phyloP scores from a whole-genome alignment of 2,113 vertebrate genomes.

The Pycnonotus jocosus region DNA sequence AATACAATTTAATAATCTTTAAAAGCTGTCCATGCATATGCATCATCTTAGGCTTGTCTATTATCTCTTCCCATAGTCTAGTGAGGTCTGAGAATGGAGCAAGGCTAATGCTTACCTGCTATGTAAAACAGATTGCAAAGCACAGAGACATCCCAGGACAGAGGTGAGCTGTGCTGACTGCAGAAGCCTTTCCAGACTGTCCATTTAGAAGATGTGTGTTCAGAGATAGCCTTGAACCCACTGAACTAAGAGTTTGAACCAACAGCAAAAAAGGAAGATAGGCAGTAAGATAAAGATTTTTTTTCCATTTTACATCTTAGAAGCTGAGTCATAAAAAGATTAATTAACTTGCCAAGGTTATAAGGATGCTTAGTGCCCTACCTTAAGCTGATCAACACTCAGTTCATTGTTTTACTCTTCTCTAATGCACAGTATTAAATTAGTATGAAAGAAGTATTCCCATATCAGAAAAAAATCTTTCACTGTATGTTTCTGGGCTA shows the following conservation, averaged over 20 bases:
- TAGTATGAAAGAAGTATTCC: background rate
- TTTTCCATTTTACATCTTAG: background rate
- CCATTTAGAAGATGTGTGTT: background rate
- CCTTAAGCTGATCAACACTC: background rate
- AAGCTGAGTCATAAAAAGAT: conserved; percentile 23
- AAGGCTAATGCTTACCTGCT: background rate
- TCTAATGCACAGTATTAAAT: background rate
- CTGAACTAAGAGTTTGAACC: background rate
- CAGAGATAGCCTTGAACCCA: background rate
- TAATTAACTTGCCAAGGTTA: background rate
- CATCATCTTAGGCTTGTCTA: background rate
- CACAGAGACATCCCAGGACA: background rate
- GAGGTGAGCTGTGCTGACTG: background rate
- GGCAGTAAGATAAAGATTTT: background rate
- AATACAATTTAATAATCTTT: background rate
- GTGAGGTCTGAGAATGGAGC: background rate
- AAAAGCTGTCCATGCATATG: background rate
- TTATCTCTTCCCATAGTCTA: background rate
- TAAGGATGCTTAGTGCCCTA: background rate
- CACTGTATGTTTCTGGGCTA: background rate
- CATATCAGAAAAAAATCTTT: background rate
- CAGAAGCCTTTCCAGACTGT: background rate
- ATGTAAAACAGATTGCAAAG: background rate
- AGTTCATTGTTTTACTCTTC: background rate
- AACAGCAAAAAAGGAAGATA: background rate